Evolutionary conservation across 92 coral and sea anemone species (phyloP).

Genomic region (Actinernus sp.): DNA sequence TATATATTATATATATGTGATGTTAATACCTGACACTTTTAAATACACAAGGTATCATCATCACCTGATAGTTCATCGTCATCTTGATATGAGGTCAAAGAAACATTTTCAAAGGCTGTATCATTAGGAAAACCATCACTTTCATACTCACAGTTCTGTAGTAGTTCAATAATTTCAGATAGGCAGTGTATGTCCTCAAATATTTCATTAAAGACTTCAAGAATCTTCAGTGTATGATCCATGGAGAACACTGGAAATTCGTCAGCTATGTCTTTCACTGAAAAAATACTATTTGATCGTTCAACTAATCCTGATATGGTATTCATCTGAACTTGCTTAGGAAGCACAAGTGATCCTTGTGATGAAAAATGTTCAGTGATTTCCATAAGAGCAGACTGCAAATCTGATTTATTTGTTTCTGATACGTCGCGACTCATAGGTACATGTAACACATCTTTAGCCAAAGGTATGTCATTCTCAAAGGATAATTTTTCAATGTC

Average conservation of each 20-base stretch:
- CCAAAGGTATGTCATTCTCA: slow-evolving; percentile 15
- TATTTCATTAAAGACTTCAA: too few relatives aligned
- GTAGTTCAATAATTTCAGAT: too few relatives aligned
- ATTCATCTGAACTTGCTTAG: background rate
- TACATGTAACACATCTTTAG: background rate
- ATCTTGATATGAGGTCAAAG: too few relatives aligned
- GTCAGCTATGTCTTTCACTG: slow-evolving; percentile 3
- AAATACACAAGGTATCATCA: too few relatives aligned
- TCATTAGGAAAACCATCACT: too few relatives aligned
- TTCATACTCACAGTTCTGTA: too few relatives aligned
- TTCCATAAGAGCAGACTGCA: background rate
- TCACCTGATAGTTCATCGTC: too few relatives aligned
- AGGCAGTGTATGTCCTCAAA: too few relatives aligned
- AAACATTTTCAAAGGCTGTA: too few relatives aligned
- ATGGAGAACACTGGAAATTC: slow-evolving; percentile 17
- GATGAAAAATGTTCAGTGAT: background rate
- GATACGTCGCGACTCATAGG: background rate
- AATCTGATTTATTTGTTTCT: background rate
- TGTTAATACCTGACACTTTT: too few relatives aligned
- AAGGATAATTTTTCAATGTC: slow-evolving; percentile 6
- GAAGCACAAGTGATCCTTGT: background rate
- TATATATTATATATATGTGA: too few relatives aligned
- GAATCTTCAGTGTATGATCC: background rate
- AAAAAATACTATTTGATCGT: background rate
- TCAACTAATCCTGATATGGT: background rate